These are phyloP conservation scores for Cercopithecus mona DNA, from an alignment of 2,113 vertebrate species.

Conservation along the genomic window DNA sequence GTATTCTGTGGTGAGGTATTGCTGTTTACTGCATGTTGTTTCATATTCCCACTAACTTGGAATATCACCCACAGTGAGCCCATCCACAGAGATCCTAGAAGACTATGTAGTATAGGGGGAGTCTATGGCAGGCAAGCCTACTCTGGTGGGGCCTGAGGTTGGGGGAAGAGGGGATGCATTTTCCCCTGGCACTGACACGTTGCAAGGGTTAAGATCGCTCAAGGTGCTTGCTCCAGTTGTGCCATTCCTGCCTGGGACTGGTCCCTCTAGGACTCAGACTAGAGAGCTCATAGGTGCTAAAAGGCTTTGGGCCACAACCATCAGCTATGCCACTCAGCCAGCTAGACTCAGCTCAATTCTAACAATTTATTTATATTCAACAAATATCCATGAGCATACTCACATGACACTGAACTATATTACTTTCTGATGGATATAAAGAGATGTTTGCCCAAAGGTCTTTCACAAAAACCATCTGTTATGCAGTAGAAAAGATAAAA, in stretches of 20 bases:
- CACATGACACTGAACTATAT: neutral
- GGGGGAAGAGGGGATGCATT: fast-evolving
- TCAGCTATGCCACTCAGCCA: neutral
- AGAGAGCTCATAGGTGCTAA: neutral
- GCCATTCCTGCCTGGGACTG: fast-evolving
- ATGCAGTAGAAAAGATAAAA: neutral
- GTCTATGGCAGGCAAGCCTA: neutral
- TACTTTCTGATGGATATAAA: neutral
- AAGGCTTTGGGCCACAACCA: neutral
- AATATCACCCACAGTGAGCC: neutral
- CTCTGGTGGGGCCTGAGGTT: neutral
- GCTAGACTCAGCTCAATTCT: neutral
- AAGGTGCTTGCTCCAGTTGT: neutral
- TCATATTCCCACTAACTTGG: slow-evolving; percentile 79
- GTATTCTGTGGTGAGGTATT: slow-evolving; percentile 91
- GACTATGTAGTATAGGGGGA: neutral
- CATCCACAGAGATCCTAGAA: neutral
- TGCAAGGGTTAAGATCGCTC: neutral
- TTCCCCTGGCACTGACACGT: neutral
- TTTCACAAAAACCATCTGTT: neutral
- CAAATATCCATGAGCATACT: neutral
- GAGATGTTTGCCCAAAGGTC: neutral
- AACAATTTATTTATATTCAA: neutral
- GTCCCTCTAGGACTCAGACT: neutral
- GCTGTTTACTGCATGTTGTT: slow-evolving; percentile 90